Evolutionary conservation across 2,888 invertebrate species (phyloP).

Genomic region (Dynastes grantii): DNA sequence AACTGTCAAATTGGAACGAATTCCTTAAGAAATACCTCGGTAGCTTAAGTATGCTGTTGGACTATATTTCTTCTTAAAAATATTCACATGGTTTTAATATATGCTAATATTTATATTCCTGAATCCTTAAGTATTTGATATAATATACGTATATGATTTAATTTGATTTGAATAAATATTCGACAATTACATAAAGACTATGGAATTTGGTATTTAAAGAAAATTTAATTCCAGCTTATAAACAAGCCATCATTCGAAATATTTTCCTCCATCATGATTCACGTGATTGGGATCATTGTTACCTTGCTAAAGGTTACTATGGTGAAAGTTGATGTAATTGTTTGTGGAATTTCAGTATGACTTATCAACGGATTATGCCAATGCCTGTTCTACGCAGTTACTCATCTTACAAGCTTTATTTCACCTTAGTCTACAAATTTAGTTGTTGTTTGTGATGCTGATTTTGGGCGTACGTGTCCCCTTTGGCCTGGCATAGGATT

Average conservation of each 20-base stretch:
- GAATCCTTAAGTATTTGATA: too few species aligned
- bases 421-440: neutral
- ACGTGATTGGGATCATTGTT: neutral
- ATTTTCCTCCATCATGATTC: neutral
- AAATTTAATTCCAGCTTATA: neutral
- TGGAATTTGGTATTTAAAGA: neutral
- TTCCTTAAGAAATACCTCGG: too few species aligned
- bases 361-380: conserved; percentile 10
- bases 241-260: neutral
- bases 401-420: conserved; percentile 15
- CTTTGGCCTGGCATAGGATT: neutral
- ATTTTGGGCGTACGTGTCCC: neutral
- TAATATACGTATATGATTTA: neutral
- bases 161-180: conserved; percentile 6
- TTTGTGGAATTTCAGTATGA: neutral
- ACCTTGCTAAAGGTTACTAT: conserved; percentile 7
- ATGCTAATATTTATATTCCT: too few species aligned
- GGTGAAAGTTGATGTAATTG: conserved; percentile 11
- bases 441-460: conserved; percentile 1
- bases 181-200: neutral
- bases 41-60: too few species aligned
- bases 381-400: neutral
- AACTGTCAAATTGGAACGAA: neutral
- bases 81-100: neutral
- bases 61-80: neutral